Conservation (phyloP, 2,113 vertebrate genomes). For the Semnopithecus entellus region DNA sequence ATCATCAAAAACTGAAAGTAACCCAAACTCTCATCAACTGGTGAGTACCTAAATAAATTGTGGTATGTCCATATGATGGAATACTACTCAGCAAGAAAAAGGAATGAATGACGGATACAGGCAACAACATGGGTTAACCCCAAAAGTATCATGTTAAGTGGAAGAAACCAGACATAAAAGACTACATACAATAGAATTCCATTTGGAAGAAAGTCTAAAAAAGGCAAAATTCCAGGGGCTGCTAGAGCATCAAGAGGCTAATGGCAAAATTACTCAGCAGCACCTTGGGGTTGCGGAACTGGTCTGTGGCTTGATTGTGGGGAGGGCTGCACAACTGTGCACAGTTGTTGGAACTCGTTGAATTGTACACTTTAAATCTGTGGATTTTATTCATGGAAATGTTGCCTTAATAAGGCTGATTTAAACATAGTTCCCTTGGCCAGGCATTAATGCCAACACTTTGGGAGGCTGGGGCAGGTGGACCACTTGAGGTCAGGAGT, state of each 20-base stretch:
- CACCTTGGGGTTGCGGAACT: accelerated
- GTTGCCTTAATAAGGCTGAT: background rate
- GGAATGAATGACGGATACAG: accelerated
- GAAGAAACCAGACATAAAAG: background rate
- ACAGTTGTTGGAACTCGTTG: accelerated
- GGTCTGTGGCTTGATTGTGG: accelerated
- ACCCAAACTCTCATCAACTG: accelerated
- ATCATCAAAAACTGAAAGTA: background rate
- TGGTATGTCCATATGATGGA: accelerated
- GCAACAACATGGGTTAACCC: accelerated
- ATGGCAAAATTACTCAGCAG: accelerated
- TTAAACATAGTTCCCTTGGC: background rate
- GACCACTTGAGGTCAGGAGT: too few species aligned
- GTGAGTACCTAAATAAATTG: accelerated
- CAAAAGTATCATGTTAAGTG: accelerated
- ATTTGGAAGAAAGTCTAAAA: background rate
- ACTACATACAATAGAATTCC: accelerated
- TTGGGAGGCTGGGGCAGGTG: too few species aligned
- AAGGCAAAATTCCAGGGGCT: background rate
- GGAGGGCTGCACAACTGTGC: accelerated
- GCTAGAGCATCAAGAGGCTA: accelerated
- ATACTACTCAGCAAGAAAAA: accelerated
- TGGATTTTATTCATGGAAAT: background rate
- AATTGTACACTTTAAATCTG: accelerated
- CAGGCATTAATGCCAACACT: too few species aligned